Base-by-base conservation (phyloP, 1,140 invertebrate genomes). In the Andrena cerasifolii region DNA sequence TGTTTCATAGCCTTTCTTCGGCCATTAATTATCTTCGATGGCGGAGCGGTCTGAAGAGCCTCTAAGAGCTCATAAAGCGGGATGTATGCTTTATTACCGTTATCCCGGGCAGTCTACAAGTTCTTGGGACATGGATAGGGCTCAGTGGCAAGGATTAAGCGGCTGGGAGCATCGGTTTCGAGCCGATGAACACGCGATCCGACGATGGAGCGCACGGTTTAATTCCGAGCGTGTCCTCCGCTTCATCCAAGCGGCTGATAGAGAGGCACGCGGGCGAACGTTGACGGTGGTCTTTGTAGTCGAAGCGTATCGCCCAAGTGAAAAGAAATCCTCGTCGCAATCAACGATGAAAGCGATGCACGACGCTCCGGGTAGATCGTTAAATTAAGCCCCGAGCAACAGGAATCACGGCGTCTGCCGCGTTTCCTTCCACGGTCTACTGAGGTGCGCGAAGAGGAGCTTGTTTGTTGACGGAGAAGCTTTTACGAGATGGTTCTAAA, bases 381-480 rank as follows among this genome's bases (percentile, higher is more conserved):
- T 68, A 63, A 74, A 79, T 79, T 70, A 47, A 77, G 56, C 21
- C 36, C 4, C 12, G 45, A 65, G 62, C 62, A 65, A 49, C 40
- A 65, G 40, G 63, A 24, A 53, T 51, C 63, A 12, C 31, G 16
- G 47, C 28, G 24, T 53, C 12, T 47, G 36, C 21, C n/a, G 3
- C 5, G 0, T 21, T 40, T 40, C 36, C 4, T 40, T 10, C 36
- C 3, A 40, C 5, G 8, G 2, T 16, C 2, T n/a, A 0, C 47
- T 49, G 2, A 49, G 24, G 24, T 7, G 0, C 24, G 6, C 21
- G 26, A 16, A 16, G 1, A 1, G 5, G 21, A 21, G 28, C 31
- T 67, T 36, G 31, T 36, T 53, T 53, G 47, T 18, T 21, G 14
- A 14, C 0, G 3, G 12, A 31, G 26, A 16, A 18, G 16, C 59